A percentile compares a stretch with the other conserved stretches of the same genome.
phyloP scores from a whole-genome alignment of 2,113 vertebrate species.

The Semicossyphus pulcher region DNA sequence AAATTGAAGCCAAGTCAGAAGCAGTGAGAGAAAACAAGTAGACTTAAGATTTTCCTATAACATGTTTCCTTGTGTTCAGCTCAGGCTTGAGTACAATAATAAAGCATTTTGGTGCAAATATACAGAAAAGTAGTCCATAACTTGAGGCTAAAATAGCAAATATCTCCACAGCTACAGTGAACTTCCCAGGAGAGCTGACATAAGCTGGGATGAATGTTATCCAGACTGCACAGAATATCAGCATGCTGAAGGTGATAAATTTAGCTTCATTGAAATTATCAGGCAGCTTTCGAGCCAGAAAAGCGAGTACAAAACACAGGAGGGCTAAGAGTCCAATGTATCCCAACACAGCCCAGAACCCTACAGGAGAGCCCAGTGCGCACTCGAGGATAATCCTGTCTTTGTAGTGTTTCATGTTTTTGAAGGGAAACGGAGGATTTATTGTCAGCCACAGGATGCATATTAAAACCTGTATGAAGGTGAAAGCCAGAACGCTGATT shows the following conservation, averaged over 20 bases:
- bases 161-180: conserved; percentile 81
- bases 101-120: conserved; percentile 79
- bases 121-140: conserved; percentile 74
- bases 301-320: conserved; percentile 72
- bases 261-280: conserved; percentile 79
- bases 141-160: conserved; percentile 81
- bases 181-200: conserved; percentile 80
- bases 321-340: conserved; percentile 72
- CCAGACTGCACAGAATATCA: conserved; percentile 80
- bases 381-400: conserved; percentile 77
- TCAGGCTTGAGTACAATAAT: conserved; percentile 76
- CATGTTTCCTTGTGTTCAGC: conserved; percentile 74
- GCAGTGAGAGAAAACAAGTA: too few species aligned
- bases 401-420: conserved; percentile 63
- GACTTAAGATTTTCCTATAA: conserved; percentile 78
- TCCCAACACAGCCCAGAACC: conserved; percentile 72
- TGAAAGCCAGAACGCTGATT: conserved; percentile 72
- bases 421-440: conserved; percentile 71
- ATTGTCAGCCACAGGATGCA: conserved; percentile 77
- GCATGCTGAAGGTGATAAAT: conserved; percentile 78
- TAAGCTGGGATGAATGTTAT: conserved; percentile 80
- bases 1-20: too few species aligned
- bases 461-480: conserved; percentile 72
- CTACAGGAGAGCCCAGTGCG: conserved; percentile 62
- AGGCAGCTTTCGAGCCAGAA: conserved; percentile 73